Base-by-base conservation (phyloP, 2,113 vertebrate species). In the Datnioides undecimradiatus region DNA sequence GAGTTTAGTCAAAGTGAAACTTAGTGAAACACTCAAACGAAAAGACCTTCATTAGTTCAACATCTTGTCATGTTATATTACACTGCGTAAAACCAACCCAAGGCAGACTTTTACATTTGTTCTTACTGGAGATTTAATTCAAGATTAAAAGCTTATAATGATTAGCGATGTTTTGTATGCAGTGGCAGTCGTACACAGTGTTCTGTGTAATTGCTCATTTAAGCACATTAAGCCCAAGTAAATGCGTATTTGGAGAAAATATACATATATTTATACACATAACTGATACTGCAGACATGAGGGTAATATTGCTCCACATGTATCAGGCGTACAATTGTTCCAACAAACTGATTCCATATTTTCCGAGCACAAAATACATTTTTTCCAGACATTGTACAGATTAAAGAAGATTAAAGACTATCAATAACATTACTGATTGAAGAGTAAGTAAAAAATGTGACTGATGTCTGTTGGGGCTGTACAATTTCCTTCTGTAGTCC, bases 151-250 rank as follows among this genome's bases (percentile, higher is more conserved):
- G 10, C 59, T 69, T 43, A 67, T 79, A 66, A 58, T 63, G 68
- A 85, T 79, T 76, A 71, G 67, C 68, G 67, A 54, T 41, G 72
- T 33, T 69, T 63, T 64, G 59, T 31, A 38, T 45, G n/a, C 12
- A 60, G 33, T 59, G 27, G 40, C n/a, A 10, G 14, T 79, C 4
- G 8, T 43, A 54, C 57, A 17, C 33, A 34, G 11, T 73, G 65
- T 70, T 79, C 45, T 54, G 49, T n/a, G 48, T 76, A 58, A 82
- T 80, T 80, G 41, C 57, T 77, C 21, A 77, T 79, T 76, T 62
- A 55, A 75, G 19, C 66, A 27, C 31, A 79, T 83, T 83, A 76
- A 45, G 13, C n/a, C 48, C 0, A 40, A 85, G 51, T 67, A 82
- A 82, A 74, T 25, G 25, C 27, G 34, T 45, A 76, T 77, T 72